phyloP scores from a whole-genome alignment of 2,113 vertebrate genomes.

The Sorex araneus region DNA sequence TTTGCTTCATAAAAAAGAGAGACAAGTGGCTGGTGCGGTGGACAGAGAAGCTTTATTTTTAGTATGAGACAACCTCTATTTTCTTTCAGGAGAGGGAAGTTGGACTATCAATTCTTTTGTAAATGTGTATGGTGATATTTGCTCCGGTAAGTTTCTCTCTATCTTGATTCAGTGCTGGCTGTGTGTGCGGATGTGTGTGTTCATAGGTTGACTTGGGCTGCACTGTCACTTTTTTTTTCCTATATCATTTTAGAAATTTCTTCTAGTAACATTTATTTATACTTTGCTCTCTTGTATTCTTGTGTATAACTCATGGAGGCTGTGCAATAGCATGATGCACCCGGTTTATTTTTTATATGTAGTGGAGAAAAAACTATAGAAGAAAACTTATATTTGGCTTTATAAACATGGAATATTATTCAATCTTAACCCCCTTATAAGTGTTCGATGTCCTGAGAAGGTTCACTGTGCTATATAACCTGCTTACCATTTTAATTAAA shows the following conservation, averaged over 20 bases:
- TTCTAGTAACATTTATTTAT: slow-evolving; percentile 44
- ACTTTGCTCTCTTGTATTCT: slow-evolving; percentile 79
- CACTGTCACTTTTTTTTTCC: slow-evolving; percentile 63
- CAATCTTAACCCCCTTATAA: not conserved
- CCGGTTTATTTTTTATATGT: slow-evolving; percentile 73
- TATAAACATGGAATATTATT: slow-evolving; percentile 82
- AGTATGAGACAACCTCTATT: slow-evolving; percentile 91
- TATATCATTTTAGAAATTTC: slow-evolving; percentile 69
- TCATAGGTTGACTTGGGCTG: slow-evolving; percentile 28
- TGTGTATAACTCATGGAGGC: slow-evolving; percentile 74
- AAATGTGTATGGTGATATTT: slow-evolving; percentile 99
- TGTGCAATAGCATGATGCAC: slow-evolving; percentile 52
- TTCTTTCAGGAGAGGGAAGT: slow-evolving; percentile 90
- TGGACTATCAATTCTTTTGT: slow-evolving; percentile 93
- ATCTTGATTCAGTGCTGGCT: slow-evolving; percentile 77
- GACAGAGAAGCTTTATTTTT: slow-evolving; percentile 90
- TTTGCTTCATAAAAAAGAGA: slow-evolving; percentile 90
- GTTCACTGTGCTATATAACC: slow-evolving; percentile 33
- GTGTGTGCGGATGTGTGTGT: not conserved
- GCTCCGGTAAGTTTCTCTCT: slow-evolving; percentile 93
- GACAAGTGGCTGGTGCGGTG: slow-evolving; percentile 88
- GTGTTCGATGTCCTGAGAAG: slow-evolving; percentile 41
- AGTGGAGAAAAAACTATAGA: slow-evolving; percentile 76
- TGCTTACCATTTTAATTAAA: slow-evolving; percentile 79
- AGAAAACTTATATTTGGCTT: slow-evolving; percentile 87